Evolutionary conservation across 2,113 vertebrate genomes (phyloP).

Genomic region (human): DNA sequence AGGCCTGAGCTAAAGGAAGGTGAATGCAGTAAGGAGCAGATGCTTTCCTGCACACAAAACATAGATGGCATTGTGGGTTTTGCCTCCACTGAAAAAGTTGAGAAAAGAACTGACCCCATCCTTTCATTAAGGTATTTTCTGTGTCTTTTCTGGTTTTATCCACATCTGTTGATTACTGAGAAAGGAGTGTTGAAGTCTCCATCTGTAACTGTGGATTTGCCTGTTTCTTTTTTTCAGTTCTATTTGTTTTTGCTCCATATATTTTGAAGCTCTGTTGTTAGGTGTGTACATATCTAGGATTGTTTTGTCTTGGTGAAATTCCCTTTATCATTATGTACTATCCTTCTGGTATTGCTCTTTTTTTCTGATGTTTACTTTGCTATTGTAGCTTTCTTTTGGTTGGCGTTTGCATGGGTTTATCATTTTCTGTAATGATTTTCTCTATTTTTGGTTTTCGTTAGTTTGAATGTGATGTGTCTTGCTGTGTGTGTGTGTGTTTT

Average conservation of each 20-base stretch:
- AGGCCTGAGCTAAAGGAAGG: conserved; percentile 19
- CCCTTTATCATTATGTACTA: background rate
- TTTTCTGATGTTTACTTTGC: background rate
- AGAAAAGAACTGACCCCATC: conserved; percentile 35
- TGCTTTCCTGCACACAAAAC: background rate
- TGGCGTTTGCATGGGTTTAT: background rate
- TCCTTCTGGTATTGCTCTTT: background rate
- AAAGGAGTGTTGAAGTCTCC: background rate
- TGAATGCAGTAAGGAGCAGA: conserved; percentile 48
- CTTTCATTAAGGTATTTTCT: conserved; percentile 77
- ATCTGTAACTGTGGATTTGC: background rate
- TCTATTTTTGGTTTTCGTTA: background rate
- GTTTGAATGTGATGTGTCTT: background rate
- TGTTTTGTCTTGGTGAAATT: background rate
- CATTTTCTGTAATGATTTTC: background rate
- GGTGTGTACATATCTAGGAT: background rate
- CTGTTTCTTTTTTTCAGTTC: background rate
- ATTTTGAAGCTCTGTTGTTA: conserved; percentile 20
- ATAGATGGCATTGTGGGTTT: conserved; percentile 40
- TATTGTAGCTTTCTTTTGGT: background rate
- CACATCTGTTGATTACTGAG: background rate
- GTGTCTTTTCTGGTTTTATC: background rate
- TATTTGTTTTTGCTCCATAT: background rate
- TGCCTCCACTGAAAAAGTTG: background rate
- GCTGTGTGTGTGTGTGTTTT: background rate